Evolutionary conservation across 2,888 invertebrate genomes (phyloP), one percentile per base, ranked within the genome.

Genomic region (Trichopoda pennipes): DNA sequence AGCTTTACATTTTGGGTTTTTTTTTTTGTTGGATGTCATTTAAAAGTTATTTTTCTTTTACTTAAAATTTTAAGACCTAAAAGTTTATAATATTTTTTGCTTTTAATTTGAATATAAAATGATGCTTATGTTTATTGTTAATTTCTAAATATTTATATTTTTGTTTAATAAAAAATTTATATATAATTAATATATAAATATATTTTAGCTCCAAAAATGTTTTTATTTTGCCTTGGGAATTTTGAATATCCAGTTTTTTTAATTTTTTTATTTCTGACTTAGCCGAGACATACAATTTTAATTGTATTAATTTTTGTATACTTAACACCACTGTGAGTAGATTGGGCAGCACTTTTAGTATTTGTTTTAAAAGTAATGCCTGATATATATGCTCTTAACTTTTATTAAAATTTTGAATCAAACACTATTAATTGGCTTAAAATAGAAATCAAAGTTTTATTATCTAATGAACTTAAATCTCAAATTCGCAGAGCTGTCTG

Each of bases 131-230:
- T 83, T 75, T 78, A 79, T 64, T 61, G 73, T 47, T 80, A 74
- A 80, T 85, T 75, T 79, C 81, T 84, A 84, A 83, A 82, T 84
- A 84, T 81, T 84, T 73, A 68, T 81, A 72, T 56, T 75, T 60
- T 74, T 75, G 75, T 76, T 55, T 60, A 55, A 80, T 80, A 75
- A 82, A 81, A 28, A 66, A 61, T 66, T 70, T 56, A 78, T 70
- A 68, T 70, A 47, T 14, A 84, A 84, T 84, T 85, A 60, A 44
- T 66, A 47, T 58, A 84, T 84, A 85, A 60, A 44, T 66, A 47
- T 58, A 47, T 60, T 84, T 81, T 87, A 87, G 89, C 88, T 88
- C 89, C 88, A 88, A 89, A 89, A 89, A 88, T 75, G 38, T 68
- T 60, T 77, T 68, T 75, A 42, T 64, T 72, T 73, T 83, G 84